These are phyloP conservation scores for Lepeophtheirus nordmannii DNA, from an alignment of 2,888 invertebrate genomes.

Conservation along the genomic window DNA sequence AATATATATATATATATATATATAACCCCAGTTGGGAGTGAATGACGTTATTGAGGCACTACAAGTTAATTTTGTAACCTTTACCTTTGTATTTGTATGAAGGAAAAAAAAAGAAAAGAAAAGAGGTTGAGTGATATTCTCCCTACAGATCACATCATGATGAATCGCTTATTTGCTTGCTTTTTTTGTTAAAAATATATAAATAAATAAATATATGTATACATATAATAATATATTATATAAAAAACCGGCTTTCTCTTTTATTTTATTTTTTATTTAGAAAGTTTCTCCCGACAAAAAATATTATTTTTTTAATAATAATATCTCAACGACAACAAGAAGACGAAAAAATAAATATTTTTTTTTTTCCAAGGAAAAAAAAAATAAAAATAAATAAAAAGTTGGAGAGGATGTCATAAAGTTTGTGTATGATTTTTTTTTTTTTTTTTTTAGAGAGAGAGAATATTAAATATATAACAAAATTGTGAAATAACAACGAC, in stretches of 20 bases:
- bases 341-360: not conserved
- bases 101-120: too few relatives aligned
- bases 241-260: not conserved
- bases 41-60: too few relatives aligned
- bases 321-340: not conserved
- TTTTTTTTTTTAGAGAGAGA: not conserved
- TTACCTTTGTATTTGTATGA: too few relatives aligned
- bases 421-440: not conserved
- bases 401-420: constrained; percentile 1
- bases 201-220: too few relatives aligned
- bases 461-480: constrained; percentile 7
- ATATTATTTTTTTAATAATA: constrained; percentile 3
- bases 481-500: not conserved
- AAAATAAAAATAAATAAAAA: not conserved
- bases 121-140: too few relatives aligned
- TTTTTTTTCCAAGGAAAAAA: not conserved
- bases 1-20: too few relatives aligned
- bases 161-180: too few relatives aligned
- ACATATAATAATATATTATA: too few relatives aligned
- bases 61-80: too few relatives aligned
- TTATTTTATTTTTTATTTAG: not conserved
- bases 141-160: too few relatives aligned
- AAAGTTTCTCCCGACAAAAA: not conserved
- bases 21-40: too few relatives aligned
- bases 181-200: too few relatives aligned